phyloP scores from a whole-genome alignment of 2,113 vertebrate species.

The Mus pahari region DNA sequence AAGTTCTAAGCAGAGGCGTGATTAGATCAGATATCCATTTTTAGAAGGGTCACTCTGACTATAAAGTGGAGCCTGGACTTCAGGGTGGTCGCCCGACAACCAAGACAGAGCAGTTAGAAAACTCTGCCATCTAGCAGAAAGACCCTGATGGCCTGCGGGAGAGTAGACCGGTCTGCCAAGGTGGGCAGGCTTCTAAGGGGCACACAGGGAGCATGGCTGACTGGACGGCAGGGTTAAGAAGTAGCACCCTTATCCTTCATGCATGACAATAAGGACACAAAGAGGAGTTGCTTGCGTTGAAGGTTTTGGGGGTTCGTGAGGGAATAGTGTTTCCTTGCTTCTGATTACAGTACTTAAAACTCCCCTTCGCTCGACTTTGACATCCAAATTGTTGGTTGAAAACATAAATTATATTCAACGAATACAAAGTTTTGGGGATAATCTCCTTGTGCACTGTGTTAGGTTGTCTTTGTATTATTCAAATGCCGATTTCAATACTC shows the following conservation, averaged over 20 bases:
- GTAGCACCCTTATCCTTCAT: not conserved
- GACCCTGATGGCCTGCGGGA: not conserved
- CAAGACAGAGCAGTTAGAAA: slow-evolving; percentile 39
- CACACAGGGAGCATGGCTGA: not conserved
- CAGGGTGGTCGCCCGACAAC: not conserved
- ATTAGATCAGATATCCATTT: slow-evolving; percentile 55
- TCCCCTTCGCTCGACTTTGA: not conserved
- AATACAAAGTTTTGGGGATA: too few species aligned
- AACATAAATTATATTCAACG: slow-evolving; percentile 34
- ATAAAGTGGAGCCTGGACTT: slow-evolving; percentile 44
- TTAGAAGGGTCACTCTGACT: slow-evolving; percentile 59
- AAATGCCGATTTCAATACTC: too few species aligned
- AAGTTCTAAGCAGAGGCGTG: slow-evolving; percentile 54
- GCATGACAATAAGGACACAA: too few species aligned
- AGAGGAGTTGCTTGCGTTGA: too few species aligned
- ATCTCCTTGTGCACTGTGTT: too few species aligned
- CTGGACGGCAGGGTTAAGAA: not conserved
- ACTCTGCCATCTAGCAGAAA: not conserved
- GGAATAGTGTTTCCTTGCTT: not conserved
- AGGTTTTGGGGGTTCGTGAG: not conserved
- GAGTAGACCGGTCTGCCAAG: not conserved
- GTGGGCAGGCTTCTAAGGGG: not conserved
- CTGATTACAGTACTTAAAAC: not conserved
- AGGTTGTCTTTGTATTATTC: too few species aligned
- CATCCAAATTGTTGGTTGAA: not conserved